Conservation (phyloP, 2,888 invertebrate genomes). For the Autographa gamma region DNA sequence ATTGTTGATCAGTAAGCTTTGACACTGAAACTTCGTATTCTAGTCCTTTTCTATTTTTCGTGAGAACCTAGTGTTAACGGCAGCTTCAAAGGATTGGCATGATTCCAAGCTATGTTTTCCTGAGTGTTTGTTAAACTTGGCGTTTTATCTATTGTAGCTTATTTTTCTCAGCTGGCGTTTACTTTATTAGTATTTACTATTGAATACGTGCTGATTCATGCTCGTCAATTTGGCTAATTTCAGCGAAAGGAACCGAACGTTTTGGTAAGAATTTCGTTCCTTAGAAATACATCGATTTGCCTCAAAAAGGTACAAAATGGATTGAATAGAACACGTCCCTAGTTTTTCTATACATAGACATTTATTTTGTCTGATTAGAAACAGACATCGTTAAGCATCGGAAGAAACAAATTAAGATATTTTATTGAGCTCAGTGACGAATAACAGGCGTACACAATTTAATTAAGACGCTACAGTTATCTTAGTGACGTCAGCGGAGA, state of each 20-base stretch:
- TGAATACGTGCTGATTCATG: not conserved
- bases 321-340: too few species aligned
- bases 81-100: constrained; percentile 33
- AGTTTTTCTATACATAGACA: not conserved
- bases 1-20: too few species aligned
- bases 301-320: too few species aligned
- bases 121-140: constrained; percentile 16
- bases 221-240: not conserved
- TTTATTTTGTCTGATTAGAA: not conserved
- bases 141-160: constrained; percentile 1
- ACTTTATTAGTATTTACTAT: not conserved
- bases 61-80: constrained; percentile 8
- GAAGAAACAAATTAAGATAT: not conserved
- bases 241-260: not conserved
- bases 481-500: constrained; percentile 29
- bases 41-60: not conserved
- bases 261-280: too few species aligned
- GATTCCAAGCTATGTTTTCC: constrained; percentile 23
- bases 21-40: not conserved
- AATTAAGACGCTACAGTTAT: constrained; percentile 21
- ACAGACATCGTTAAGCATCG: not conserved
- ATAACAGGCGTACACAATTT: constrained; percentile 9
- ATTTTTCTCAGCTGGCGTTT: not conserved
- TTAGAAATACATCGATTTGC: too few species aligned
- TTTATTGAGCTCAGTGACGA: not conserved